Evolutionary conservation across 2,113 vertebrate genomes (phyloP).

Genomic region (Podocnemis expansa): DNA sequence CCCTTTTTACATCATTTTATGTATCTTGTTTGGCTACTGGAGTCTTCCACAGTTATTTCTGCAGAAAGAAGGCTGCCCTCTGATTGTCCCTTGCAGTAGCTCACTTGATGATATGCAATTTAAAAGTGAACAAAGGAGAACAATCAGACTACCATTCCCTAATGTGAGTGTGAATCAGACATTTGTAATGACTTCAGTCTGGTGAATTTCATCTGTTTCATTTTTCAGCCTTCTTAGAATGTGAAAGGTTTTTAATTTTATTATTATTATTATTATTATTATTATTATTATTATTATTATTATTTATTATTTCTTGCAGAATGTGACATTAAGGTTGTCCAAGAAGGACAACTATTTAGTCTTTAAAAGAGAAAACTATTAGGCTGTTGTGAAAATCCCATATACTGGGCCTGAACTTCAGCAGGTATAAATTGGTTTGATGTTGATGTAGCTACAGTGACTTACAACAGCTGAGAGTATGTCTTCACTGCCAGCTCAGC

Average conservation of each 20-base stretch:
- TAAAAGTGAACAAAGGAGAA: neutral
- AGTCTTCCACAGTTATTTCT: slow-evolving; percentile 7
- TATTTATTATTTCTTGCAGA: neutral
- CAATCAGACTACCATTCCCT: neutral
- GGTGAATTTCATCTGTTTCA: neutral
- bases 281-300: neutral
- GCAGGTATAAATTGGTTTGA: too few species aligned
- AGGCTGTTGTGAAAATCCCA: neutral
- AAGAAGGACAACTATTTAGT: neutral
- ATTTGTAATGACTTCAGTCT: neutral
- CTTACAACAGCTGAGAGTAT: neutral
- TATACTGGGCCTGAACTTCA: too few species aligned
- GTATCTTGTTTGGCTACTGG: neutral
- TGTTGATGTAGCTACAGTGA: neutral
- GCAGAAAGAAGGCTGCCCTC: neutral
- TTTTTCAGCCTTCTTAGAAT: neutral
- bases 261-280: neutral
- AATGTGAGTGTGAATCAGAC: neutral
- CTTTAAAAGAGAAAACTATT: neutral
- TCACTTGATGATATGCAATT: neutral
- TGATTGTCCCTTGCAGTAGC: too few species aligned
- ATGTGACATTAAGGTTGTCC: neutral
- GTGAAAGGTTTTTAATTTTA: neutral
- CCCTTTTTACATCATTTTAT: neutral
- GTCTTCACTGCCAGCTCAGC: too few species aligned